Conservation (phyloP, 2,113 vertebrate species). For the Prolemur simus region DNA sequence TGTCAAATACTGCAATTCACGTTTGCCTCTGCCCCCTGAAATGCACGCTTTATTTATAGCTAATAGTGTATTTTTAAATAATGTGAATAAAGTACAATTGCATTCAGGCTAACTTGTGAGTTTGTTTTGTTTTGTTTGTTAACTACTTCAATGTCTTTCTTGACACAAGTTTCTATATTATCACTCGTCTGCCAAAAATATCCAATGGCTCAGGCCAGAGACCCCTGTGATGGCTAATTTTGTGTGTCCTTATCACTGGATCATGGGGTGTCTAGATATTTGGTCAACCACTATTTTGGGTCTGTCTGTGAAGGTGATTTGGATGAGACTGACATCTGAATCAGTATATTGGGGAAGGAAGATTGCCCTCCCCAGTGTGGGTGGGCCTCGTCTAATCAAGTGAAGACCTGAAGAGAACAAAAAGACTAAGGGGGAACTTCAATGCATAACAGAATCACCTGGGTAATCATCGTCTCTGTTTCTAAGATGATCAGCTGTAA, state of each 20-base stretch:
- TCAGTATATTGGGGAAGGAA: background rate
- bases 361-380: fast-evolving
- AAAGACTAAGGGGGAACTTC: too few relatives aligned
- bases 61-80: slow-evolving; percentile 6
- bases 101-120: background rate
- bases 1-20: background rate
- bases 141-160: background rate
- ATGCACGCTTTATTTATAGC: background rate
- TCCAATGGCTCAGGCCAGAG: background rate
- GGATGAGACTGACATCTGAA: background rate
- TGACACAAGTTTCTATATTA: background rate
- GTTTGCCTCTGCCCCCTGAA: slow-evolving; percentile 15
- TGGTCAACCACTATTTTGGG: background rate
- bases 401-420: background rate
- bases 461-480: background rate
- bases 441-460: background rate
- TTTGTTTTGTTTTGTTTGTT: background rate
- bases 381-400: background rate
- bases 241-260: background rate
- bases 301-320: background rate
- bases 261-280: background rate
- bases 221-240: background rate
- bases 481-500: background rate
- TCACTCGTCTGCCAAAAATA: background rate
- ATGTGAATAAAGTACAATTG: background rate